phyloP scores from a whole-genome alignment of 23 tunicate genomes.

The Halocynthia roretzi region DNA sequence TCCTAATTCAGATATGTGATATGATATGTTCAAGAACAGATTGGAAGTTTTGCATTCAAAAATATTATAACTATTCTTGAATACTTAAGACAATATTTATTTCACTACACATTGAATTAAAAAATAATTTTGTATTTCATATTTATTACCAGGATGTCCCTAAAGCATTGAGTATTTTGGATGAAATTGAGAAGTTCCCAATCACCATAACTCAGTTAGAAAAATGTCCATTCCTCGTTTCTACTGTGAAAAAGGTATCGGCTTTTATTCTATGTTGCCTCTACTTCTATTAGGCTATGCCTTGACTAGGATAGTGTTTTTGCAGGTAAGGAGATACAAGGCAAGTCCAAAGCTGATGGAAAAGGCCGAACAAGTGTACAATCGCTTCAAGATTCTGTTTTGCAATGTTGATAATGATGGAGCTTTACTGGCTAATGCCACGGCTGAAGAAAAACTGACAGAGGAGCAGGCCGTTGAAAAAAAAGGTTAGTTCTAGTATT shows the following conservation, averaged over 20 bases:
- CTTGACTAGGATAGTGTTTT: not conserved
- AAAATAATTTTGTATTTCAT: too few relatives aligned
- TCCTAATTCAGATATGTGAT: too few relatives aligned
- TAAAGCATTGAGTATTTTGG: slow-evolving; percentile 58
- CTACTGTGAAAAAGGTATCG: slow-evolving; percentile 62
- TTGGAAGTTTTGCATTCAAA: too few relatives aligned
- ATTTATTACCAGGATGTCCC: slow-evolving; percentile 28
- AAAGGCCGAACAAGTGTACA: slow-evolving; percentile 73
- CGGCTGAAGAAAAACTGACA: not conserved
- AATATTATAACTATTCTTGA: too few relatives aligned
- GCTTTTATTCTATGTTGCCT: not conserved
- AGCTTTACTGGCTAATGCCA: slow-evolving; percentile 23
- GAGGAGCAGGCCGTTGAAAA: too few relatives aligned
- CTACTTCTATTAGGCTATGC: not conserved
- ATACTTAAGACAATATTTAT: too few relatives aligned
- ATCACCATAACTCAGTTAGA: slow-evolving; percentile 54
- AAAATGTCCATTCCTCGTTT: slow-evolving; percentile 64
- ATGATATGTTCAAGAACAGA: too few relatives aligned
- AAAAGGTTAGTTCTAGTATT: too few relatives aligned
- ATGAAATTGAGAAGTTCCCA: slow-evolving; percentile 57
- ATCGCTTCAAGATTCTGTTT: slow-evolving; percentile 59
- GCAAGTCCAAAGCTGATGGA: slow-evolving; percentile 91
- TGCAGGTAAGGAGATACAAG: slow-evolving; percentile 62
- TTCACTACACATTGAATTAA: too few relatives aligned
- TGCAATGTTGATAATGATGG: slow-evolving; percentile 78